Base-by-base conservation (phyloP, 2,888 invertebrate species). In the Ophioninae sp. region DNA sequence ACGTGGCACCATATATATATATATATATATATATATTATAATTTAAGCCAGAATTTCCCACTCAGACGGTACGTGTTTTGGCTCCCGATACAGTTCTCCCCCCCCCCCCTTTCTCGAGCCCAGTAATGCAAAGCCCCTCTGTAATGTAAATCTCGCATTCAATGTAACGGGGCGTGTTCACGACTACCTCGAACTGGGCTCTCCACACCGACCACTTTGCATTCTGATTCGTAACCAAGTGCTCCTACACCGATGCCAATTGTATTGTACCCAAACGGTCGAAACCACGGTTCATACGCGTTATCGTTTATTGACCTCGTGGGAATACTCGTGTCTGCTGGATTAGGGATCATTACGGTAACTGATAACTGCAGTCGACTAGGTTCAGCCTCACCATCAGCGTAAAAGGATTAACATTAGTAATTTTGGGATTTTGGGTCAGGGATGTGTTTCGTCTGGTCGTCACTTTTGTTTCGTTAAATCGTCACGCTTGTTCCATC, bases 121-220 rank as follows among this genome's bases (percentile, higher is more conserved):
- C 82, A 65, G 85, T 86, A 88, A 88, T 87, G 85, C 85, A 86
- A 87, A 87, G 87, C 86, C 76, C 39, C 56, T 62, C 80, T 30
- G n/a, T 50, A 50, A 50, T 50, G 50, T 50, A 50, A 50, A 50
- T 50, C 65, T 68, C 81, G 74, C 83, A 73, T 81, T 65, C 70
- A 61, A 23, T 56, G 62, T 50, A 44, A 62, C 72, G 30, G 30
- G 30, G 59, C 65, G 41, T 62, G 62, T 21, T 65, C 64, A n/a
- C 57, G 57, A 30, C 74, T 10, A 69, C 50, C 59, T 75, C 75
- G 44, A 59, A 79, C 59, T 64, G 30, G 39, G 75, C 64, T 75
- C 76, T 77, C 62, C 41, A 57, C 75, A 44, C 64, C 65, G 73
- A 50, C 84, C 70, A 84, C 84, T 84, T 79, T 84, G 76, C 75